Evolutionary conservation across 2,888 invertebrate genomes (phyloP).

Genomic region (Caenorhabditis drosophilae): DNA sequence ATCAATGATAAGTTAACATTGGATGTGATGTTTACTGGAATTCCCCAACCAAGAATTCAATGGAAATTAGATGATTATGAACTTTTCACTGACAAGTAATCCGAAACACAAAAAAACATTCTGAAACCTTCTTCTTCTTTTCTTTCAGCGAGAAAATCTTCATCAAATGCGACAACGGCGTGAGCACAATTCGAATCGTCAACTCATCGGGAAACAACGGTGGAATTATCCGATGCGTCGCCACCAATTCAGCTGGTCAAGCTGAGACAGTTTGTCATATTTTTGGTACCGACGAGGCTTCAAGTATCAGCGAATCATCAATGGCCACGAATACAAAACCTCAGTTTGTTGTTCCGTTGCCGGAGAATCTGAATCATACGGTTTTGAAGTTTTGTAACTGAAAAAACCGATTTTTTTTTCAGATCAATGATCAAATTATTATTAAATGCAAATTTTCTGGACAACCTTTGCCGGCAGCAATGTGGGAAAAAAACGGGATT

Average conservation of each 20-base stretch:
- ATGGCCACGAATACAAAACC: constrained; percentile 21
- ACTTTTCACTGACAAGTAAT: constrained; percentile 36
- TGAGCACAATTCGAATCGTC: constrained; percentile 33
- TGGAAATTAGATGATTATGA: constrained; percentile 52
- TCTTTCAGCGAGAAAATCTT: constrained; percentile 36
- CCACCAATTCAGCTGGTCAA: constrained; percentile 46
- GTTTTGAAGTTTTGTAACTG: background rate
- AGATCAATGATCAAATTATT: constrained; percentile 37
- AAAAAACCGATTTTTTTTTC: background rate
- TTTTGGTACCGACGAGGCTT: constrained; percentile 24
- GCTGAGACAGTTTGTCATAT: constrained; percentile 28
- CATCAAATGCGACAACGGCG: constrained; percentile 54
- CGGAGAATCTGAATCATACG: constrained; percentile 21
- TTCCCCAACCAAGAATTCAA: constrained; percentile 55
- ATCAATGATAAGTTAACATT: constrained; percentile 39
- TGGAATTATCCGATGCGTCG: constrained; percentile 42
- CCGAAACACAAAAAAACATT: background rate
- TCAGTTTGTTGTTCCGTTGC: constrained; percentile 35
- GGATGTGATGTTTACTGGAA: constrained; percentile 46
- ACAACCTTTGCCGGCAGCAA: constrained; percentile 55
- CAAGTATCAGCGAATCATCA: constrained; percentile 28
- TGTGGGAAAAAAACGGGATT: constrained; percentile 55
- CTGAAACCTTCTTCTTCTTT: background rate
- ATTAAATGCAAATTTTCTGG: constrained; percentile 53
- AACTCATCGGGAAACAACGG: constrained; percentile 29